Evolutionary conservation across 2,797 vertebrate genomes (phyloP).

Genomic region (Percopsis omiscomaycus): DNA sequence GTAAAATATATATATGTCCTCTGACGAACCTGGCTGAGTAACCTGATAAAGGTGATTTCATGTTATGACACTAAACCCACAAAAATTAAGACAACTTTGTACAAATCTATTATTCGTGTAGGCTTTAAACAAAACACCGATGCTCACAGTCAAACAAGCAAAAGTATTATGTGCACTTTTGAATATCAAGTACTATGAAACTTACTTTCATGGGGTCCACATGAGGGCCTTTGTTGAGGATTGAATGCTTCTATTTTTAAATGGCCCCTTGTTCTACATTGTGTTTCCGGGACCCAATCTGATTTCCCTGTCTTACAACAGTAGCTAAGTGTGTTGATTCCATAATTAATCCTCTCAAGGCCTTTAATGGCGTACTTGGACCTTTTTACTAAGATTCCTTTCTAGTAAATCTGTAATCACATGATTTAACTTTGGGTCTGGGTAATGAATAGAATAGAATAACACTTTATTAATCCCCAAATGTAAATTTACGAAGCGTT

Average conservation of each 20-base stretch:
- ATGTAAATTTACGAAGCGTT: no score
- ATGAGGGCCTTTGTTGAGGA: conserved; percentile 43
- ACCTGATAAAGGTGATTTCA: not conserved
- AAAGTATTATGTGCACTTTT: not conserved
- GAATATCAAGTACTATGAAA: conserved; percentile 17
- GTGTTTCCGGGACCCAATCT: conserved; percentile 49
- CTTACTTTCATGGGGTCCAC: conserved; percentile 27
- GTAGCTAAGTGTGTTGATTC: conserved; percentile 62
- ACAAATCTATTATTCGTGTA: not conserved
- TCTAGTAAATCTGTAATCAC: conserved; percentile 45
- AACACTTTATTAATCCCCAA: no score
- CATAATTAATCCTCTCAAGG: conserved; percentile 54
- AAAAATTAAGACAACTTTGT: not conserved
- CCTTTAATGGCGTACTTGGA: conserved; percentile 31
- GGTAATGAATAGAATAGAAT: conserved; percentile 17
- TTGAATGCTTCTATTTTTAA: conserved; percentile 38
- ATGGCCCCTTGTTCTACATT: conserved; percentile 46
- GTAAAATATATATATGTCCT: conserved; percentile 44
- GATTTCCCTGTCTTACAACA: conserved; percentile 62
- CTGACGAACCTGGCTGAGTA: conserved; percentile 27
- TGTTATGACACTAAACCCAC: not conserved
- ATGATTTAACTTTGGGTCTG: conserved; percentile 35
- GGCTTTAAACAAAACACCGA: not conserved
- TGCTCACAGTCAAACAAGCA: conserved; percentile 3
- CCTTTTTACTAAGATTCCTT: conserved; percentile 39